phyloP scores from a whole-genome alignment of 1,140 invertebrate species.

The Maniola jurtina region DNA sequence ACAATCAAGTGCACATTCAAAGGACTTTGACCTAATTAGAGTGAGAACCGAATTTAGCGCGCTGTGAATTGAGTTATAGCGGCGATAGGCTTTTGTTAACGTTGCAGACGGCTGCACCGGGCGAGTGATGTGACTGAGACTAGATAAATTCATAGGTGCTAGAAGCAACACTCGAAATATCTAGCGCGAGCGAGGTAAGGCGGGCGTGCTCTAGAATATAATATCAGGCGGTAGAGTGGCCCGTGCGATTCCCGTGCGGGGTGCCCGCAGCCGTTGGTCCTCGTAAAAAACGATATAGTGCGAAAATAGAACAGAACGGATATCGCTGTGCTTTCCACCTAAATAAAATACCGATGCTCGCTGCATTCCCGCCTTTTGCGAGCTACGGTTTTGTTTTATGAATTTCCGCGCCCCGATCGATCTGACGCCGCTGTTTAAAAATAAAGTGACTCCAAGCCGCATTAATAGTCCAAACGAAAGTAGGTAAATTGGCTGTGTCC shows the following conservation, averaged over 20 bases:
- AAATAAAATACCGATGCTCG: slow-evolving; percentile 68
- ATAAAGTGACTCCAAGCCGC: slow-evolving; percentile 48
- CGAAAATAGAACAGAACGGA: slow-evolving; percentile 71
- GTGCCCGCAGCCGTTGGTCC: slow-evolving; percentile 47
- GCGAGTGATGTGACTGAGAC: slow-evolving; percentile 64
- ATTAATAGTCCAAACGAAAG: slow-evolving; percentile 48
- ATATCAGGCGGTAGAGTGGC: slow-evolving; percentile 72
- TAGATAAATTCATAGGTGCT: slow-evolving; percentile 74
- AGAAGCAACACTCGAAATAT: slow-evolving; percentile 73
- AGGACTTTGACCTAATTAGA: slow-evolving; percentile 25
- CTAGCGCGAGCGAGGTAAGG: slow-evolving; percentile 63
- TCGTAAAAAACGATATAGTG: slow-evolving; percentile 67
- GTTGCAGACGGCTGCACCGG: slow-evolving; percentile 66
- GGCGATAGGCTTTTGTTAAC: slow-evolving; percentile 42
- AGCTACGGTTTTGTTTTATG: slow-evolving; percentile 54
- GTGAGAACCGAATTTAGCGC: slow-evolving; percentile 12
- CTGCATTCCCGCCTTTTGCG: slow-evolving; percentile 51
- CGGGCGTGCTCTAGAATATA: slow-evolving; percentile 75
- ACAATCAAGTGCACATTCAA: slow-evolving; percentile 8
- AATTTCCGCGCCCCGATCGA: slow-evolving; percentile 53
- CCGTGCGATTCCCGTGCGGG: slow-evolving; percentile 50
- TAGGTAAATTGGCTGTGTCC: slow-evolving; percentile 45
- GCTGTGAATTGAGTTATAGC: slow-evolving; percentile 21
- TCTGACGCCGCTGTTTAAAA: slow-evolving; percentile 57
- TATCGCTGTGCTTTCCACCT: slow-evolving; percentile 56